Evolutionary conservation across 2,888 invertebrate species (phyloP).

Genomic region (Lasioglossum vierecki): DNA sequence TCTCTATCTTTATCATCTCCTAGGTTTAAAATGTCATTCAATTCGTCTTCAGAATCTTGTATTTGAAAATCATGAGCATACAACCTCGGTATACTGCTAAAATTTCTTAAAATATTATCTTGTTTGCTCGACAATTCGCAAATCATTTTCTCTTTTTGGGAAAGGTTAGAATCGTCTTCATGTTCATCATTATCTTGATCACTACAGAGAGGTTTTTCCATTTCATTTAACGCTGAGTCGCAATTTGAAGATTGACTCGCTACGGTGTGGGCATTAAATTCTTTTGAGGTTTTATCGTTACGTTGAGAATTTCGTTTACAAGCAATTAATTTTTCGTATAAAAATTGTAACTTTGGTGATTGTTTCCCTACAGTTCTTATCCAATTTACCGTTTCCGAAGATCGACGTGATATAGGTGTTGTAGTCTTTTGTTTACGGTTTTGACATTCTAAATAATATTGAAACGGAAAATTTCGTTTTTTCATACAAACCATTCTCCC

Average conservation of each 20-base stretch:
- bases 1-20: background rate
- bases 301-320: constrained; percentile 12
- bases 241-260: background rate
- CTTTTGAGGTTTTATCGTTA: background rate
- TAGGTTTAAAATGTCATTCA: too few relatives aligned
- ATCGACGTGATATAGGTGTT: background rate
- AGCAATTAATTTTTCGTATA: constrained; percentile 23
- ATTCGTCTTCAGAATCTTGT: constrained; percentile 26
- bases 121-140: background rate
- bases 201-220: background rate
- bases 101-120: constrained; percentile 3
- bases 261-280: background rate
- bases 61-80: constrained; percentile 26
- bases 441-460: constrained; percentile 54
- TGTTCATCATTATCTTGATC: background rate
- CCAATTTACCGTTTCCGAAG: background rate
- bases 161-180: background rate
- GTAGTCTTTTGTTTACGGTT: background rate
- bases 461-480: constrained; percentile 69
- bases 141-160: background rate
- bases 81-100: constrained; percentile 15
- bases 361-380: background rate
- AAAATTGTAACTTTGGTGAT: background rate
- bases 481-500: constrained; percentile 80
- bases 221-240: background rate